Evolutionary conservation across 1,140 invertebrate genomes (phyloP), one percentile per base, ranked within the genome.

Genomic region (Lasioglossum albipes): DNA sequence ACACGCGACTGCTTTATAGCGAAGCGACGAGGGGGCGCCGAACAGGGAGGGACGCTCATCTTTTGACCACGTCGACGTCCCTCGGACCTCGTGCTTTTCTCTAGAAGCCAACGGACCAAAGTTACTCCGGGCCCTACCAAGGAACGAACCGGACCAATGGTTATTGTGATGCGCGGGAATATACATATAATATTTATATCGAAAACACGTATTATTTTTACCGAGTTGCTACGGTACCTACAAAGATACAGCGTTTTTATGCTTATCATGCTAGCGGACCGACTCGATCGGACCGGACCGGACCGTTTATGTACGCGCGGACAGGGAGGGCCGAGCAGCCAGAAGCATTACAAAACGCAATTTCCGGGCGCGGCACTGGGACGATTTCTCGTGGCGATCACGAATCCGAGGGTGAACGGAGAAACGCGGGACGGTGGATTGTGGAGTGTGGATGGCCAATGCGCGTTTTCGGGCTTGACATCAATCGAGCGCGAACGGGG

Each of bases 1-100:
- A 90, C 90, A 91, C 90, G 90, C 90, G 90, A 90, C 90, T 89
- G 83, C 87, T 90, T 91, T 91, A 90, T 90, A 89, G 84, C 83
- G 73, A 65, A 77, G 66, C 84, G 75, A 79, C 79, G 78, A 88
- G 78, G 83, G 85, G 83, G 74, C 59, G 84, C 68, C 69, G 79
- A 62, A 20, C 31, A 42, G 68, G 62, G 70, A 69, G 59, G 74
- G 74, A 82, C 82, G 84, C 82, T 89, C 84, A 89, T 88, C 87
- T 89, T 88, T 90, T 89, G 87, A 90, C 87, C 79, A 71, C 65
- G 27, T 59, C 45, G 45, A 41, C 80, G 64, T 69, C 66, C 81
- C 77, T 82, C 52, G 22, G 22, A 52, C 54, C 45, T 12, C 74
- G 69, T 61, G 49, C 69, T 52, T 41, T 27, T 22, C 52, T 49